Conservation (phyloP, 2,797 vertebrate species). For the Bothrops alternatus region DNA sequence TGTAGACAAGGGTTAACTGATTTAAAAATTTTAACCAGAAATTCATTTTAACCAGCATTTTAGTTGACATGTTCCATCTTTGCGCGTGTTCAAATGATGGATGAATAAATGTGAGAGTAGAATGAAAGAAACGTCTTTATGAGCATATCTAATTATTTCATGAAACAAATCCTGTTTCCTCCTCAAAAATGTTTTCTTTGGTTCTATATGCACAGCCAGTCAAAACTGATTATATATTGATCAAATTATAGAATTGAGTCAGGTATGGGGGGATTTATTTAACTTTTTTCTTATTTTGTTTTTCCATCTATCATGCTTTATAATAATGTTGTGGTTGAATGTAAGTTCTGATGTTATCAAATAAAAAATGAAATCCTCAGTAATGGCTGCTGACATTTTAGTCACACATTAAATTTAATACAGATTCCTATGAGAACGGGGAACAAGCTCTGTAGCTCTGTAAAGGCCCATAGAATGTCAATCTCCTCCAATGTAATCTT, state of each 20-base stretch:
- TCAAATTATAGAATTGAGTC: neutral
- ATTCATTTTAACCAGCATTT: neutral
- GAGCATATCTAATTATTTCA: neutral
- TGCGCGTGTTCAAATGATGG: neutral
- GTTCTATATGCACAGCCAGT: neutral
- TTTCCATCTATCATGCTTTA: neutral
- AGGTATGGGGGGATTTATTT: neutral
- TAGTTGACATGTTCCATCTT: neutral
- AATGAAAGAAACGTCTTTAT: neutral
- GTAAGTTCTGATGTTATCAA: neutral
- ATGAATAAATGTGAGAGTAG: neutral
- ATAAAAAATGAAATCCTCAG: conserved; percentile 8
- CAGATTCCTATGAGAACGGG: conserved; percentile 32
- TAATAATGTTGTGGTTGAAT: conserved; percentile 25
- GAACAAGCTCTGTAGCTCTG: conserved; percentile 47
- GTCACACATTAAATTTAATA: conserved; percentile 38
- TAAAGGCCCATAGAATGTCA: conserved; percentile 56
- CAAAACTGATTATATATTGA: neutral
- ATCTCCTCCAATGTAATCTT: conserved; percentile 58
- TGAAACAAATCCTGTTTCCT: neutral
- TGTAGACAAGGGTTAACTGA: neutral
- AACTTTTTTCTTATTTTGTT: neutral
- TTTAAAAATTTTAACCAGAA: neutral
- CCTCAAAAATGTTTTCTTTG: neutral
- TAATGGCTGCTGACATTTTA: conserved; percentile 43